Evolutionary conservation across 1,140 invertebrate genomes (phyloP), one percentile per base, ranked within the genome.

Genomic region (Zelostemma sp.): DNA sequence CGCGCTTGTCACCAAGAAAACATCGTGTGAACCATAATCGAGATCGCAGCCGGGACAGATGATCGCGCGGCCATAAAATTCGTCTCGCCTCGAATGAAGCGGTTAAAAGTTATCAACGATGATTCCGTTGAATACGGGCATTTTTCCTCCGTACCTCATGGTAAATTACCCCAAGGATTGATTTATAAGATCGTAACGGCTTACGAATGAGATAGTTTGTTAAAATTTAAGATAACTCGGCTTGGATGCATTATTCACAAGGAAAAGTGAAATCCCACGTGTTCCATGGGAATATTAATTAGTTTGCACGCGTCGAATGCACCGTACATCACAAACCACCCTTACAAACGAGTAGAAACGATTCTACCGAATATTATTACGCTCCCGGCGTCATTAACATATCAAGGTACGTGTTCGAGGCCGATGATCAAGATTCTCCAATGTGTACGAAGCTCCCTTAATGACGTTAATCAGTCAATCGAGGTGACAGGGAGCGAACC

Each of bases 391-490:
- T 41, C 25, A 62, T 68, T 68, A 62, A 54, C 54, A 58, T 68
- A 62, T 62, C 59, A 38, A 16, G 49, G 3, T 68, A 63, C 49
- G 48, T 55, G 59, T 68, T 38, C 12, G 54, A 18, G 12, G 43
- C 41, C 47, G 59, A 62, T 68, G 45, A 58, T 68, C 55, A 68
- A 62, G 54, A 68, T 62, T 68, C 57, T 63, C 16, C 58, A 49
- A 62, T 45, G 49, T 54, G 65, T 50, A 61, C 46, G 51, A 50
- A 17, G 25, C 55, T 60, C 40, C 58, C n/a, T 31, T 61, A 48
- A 65, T 63, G 54, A 62, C 54, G 46, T 63, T 63, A 63, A 68
- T 62, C 66, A 68, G 59, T 68, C 66, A 62, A 63, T 62, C 48
- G 55, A 31, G 14, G 0, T 68, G 59, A 62, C 66, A 68, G 57